Percentiles rank a stretch among this genome's conserved stretches.
These are phyloP conservation scores for Misgurnus anguillicaudatus DNA, from an alignment of 2,113 vertebrate genomes.

Conservation along the genomic window DNA sequence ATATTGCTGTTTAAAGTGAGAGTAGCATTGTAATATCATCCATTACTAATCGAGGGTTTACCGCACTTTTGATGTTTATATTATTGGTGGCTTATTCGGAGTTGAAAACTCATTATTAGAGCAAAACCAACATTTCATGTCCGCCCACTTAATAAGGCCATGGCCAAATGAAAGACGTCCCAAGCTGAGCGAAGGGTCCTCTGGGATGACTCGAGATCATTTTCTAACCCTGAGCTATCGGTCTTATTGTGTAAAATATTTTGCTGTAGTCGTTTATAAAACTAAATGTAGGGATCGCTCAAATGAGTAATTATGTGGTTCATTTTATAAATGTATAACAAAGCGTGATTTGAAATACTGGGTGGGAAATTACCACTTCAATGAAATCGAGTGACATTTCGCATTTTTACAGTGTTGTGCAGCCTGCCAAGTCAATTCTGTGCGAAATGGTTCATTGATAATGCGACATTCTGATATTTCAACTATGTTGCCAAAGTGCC, in stretches of 20 bases:
- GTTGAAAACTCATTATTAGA: slow-evolving; percentile 42
- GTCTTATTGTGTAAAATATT: slow-evolving; percentile 35
- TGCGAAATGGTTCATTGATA: slow-evolving; percentile 22
- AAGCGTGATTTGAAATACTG: slow-evolving; percentile 35
- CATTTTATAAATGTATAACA: slow-evolving; percentile 33
- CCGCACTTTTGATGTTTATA: slow-evolving; percentile 41
- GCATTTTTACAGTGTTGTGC: slow-evolving; percentile 35
- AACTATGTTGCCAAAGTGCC: neutral
- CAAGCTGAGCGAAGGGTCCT: slow-evolving; percentile 10
- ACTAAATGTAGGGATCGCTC: slow-evolving; percentile 33
- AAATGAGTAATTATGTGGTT: slow-evolving; percentile 20
- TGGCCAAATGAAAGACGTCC: slow-evolving; percentile 2
- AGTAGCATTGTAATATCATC: slow-evolving; percentile 38
- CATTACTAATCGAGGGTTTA: slow-evolving; percentile 50
- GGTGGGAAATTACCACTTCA: slow-evolving; percentile 28
- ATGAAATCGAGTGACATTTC: slow-evolving; percentile 30
- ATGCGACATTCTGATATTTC: slow-evolving; percentile 37
- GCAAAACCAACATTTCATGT: slow-evolving; percentile 21
- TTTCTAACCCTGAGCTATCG: slow-evolving; percentile 31
- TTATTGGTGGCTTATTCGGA: slow-evolving; percentile 24
- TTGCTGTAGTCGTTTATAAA: slow-evolving; percentile 27
- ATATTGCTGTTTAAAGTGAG: slow-evolving; percentile 35
- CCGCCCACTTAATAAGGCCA: slow-evolving; percentile 10
- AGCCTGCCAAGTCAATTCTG: slow-evolving; percentile 24
- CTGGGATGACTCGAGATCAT: slow-evolving; percentile 15